Evolutionary conservation across 2,888 invertebrate genomes (phyloP), one percentile per base, ranked within the genome.

Genomic region (Notodonta ziczac): DNA sequence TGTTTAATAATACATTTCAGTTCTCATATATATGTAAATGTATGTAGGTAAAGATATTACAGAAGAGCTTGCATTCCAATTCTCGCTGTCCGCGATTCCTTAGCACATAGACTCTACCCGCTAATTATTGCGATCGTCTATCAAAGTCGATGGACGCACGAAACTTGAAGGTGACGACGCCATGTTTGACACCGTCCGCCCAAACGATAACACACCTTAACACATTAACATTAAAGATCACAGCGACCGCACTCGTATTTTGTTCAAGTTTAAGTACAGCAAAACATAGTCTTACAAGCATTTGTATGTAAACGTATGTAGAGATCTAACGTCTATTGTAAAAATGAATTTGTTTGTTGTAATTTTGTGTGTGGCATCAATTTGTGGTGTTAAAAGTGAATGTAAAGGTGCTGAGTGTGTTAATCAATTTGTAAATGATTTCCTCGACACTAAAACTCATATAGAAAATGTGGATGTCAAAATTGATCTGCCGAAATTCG

Each of bases 141-240:
- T 84, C 88, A 89, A 88, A 88, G 87, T 88, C 88, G 80, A 71
- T 65, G 64, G 72, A 80, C 77, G 77, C 84, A 84, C 83, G 82
- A 84, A 81, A 74, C 80, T 77, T 74, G 87, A 89, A 88, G 87
- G 88, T 81, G 72, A 84, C 71, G 46, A 63, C 63, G 66, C 60
- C 63, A 64, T 63, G 62, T 57, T 55, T 40, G 46, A 62, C 58
- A 57, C 60, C 46, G 48, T 53, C 32, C 13, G 56, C 57, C 62
- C 71, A 62, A 59, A 61, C 64, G 10, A 70, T 69, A 66, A 57
- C 55, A 55, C 8, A 66, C 69, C 57, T 65, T 69, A 69, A 53
- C 1, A 0, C 32, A 39, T 56, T 8, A 39, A 0, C 0, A 4
- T 24, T 66, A 67, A 64, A 46, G 65, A 62, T 24, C 14, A 59